Conservation (phyloP, 2,113 vertebrate species). For the Gobiocypris rarus region DNA sequence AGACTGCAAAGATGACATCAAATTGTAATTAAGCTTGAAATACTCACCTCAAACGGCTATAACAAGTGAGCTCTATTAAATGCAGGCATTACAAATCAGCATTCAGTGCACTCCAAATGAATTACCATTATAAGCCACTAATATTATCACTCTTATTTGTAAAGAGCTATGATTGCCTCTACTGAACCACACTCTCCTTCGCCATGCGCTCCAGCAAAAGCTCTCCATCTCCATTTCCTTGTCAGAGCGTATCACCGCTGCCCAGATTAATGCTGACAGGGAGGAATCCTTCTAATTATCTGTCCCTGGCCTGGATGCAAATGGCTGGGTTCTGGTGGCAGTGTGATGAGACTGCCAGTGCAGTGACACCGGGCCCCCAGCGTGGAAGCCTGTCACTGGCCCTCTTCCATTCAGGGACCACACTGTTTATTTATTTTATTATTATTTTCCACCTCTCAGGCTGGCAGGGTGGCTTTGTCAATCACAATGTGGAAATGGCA, state of each 20-base stretch:
- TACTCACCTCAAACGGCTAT: not conserved
- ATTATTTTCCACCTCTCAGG: slow-evolving; percentile 29
- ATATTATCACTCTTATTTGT: slow-evolving; percentile 13
- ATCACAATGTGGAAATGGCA: slow-evolving; percentile 63
- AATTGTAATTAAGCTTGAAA: not conserved
- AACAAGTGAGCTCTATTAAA: slow-evolving; percentile 10
- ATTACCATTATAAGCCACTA: slow-evolving; percentile 28
- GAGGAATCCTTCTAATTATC: slow-evolving; percentile 81
- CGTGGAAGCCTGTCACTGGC: slow-evolving; percentile 49
- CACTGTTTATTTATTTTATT: slow-evolving; percentile 39
- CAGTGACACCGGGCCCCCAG: slow-evolving; percentile 46
- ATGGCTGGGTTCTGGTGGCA: slow-evolving; percentile 65
- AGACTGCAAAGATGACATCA: not conserved
- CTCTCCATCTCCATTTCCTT: slow-evolving; percentile 70
- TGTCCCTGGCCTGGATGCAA: slow-evolving; percentile 80
- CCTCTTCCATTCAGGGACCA: slow-evolving; percentile 41
- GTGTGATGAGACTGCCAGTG: slow-evolving; percentile 74
- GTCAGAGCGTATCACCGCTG: slow-evolving; percentile 75
- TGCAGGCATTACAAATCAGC: not conserved
- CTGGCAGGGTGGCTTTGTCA: slow-evolving; percentile 66
- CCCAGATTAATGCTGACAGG: slow-evolving; percentile 84
- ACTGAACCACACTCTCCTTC: slow-evolving; percentile 32
- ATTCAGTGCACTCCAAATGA: slow-evolving; percentile 10
- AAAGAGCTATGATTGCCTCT: slow-evolving; percentile 20
- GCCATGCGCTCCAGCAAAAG: not conserved